Evolutionary conservation across 2,797 vertebrate species (phyloP).

Genomic region (Sphenodon punctatus): DNA sequence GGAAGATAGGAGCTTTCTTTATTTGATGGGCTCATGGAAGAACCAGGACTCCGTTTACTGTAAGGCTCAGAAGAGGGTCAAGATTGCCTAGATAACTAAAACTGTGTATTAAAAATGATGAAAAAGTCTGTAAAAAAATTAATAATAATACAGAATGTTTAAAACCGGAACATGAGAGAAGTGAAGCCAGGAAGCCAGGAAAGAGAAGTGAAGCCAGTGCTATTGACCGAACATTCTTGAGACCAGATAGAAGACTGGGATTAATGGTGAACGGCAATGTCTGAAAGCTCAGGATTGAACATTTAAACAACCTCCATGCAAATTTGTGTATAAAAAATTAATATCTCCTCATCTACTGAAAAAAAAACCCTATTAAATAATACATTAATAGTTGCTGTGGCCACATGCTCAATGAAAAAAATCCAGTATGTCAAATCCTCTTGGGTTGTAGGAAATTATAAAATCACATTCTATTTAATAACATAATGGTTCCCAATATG

Average conservation of each 20-base stretch:
- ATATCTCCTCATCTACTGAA: not conserved
- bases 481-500: accelerated
- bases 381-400: not conserved
- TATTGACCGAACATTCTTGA: not conserved
- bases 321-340: not conserved
- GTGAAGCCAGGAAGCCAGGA: not conserved
- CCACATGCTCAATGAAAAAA: not conserved
- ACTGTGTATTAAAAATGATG: too few relatives aligned
- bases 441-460: not conserved
- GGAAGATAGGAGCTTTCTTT: too few relatives aligned
- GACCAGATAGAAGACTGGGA: not conserved
- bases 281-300: accelerated
- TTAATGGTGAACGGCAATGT: not conserved
- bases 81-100: too few relatives aligned
- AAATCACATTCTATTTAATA: not conserved
- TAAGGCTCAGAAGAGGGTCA: too few relatives aligned
- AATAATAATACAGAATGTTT: not conserved
- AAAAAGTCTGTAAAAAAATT: not conserved
- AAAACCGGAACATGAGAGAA: not conserved
- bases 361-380: not conserved
- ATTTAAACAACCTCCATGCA: not conserved
- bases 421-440: not conserved
- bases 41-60: too few relatives aligned
- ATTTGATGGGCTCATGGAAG: too few relatives aligned
- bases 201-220: not conserved